Conservation (phyloP, 2,888 invertebrate species). For the Drosophila melanosoma region DNA sequence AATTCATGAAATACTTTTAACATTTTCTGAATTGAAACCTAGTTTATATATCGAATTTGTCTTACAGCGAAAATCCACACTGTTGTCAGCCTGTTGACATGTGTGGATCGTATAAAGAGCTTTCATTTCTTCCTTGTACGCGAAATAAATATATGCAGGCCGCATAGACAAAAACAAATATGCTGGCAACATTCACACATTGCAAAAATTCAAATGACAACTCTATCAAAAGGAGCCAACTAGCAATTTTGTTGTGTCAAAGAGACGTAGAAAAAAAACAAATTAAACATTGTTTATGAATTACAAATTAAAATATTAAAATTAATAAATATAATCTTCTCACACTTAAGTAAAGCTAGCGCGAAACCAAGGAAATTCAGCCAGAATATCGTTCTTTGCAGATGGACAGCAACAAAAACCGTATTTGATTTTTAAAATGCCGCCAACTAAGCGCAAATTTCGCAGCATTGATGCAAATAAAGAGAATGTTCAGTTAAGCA, state of each 20-base stretch:
- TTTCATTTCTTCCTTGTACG: neutral
- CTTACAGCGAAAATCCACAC: neutral
- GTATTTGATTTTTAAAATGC: neutral
- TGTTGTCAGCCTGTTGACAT: neutral
- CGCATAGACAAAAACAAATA: neutral
- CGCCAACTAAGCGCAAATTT: neutral
- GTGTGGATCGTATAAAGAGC: neutral
- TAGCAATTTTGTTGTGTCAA: neutral
- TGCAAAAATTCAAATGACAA: neutral
- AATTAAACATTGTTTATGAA: neutral
- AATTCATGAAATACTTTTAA: neutral
- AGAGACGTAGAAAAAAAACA: neutral
- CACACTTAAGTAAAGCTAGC: neutral
- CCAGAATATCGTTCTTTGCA: neutral
- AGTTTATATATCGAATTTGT: neutral
- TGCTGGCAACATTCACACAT: neutral
- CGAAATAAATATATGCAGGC: no score
- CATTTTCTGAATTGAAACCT: neutral
- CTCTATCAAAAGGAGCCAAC: neutral
- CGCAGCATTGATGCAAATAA: neutral
- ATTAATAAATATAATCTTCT: neutral
- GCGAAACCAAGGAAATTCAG: neutral
- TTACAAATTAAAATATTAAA: neutral
- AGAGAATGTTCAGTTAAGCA: neutral
- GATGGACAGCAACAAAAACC: neutral